phyloP scores from a whole-genome alignment of 2,113 vertebrate genomes.

The Capreolus pygargus region DNA sequence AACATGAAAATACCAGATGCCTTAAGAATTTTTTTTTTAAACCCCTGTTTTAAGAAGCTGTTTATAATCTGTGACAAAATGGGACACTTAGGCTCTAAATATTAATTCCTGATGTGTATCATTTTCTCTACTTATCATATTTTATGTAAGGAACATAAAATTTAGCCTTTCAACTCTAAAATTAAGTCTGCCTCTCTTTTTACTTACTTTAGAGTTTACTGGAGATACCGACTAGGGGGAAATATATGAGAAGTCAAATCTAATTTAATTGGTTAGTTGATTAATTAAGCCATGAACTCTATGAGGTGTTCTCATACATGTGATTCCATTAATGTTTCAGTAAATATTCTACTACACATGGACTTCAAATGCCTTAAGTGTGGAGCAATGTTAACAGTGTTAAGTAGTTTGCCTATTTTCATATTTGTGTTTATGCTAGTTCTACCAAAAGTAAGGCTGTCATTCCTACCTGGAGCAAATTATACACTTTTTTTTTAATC shows the following conservation, averaged over 20 bases:
- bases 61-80: slow-evolving; percentile 59
- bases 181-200: background rate
- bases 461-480: background rate
- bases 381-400: background rate
- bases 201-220: background rate
- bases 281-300: background rate
- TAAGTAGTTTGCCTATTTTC: background rate
- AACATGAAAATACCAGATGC: slow-evolving; percentile 44
- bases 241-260: background rate
- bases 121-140: slow-evolving; percentile 43
- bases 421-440: background rate
- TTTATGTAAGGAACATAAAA: background rate
- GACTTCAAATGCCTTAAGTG: background rate
- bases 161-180: slow-evolving; percentile 28
- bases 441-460: background rate
- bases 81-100: slow-evolving; percentile 1
- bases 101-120: slow-evolving; percentile 46
- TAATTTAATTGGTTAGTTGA: background rate
- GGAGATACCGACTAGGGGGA: background rate
- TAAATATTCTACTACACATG: background rate
- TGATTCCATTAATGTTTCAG: background rate
- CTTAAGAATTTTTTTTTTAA: slow-evolving; percentile 36
- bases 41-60: slow-evolving; percentile 21
- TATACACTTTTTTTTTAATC: background rate
- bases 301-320: background rate